Percentiles rank a stretch among this genome's conserved stretches.
These are phyloP conservation scores for Eulacestoma nigropectus DNA, from an alignment of 2,113 vertebrate genomes.

Conservation along the genomic window DNA sequence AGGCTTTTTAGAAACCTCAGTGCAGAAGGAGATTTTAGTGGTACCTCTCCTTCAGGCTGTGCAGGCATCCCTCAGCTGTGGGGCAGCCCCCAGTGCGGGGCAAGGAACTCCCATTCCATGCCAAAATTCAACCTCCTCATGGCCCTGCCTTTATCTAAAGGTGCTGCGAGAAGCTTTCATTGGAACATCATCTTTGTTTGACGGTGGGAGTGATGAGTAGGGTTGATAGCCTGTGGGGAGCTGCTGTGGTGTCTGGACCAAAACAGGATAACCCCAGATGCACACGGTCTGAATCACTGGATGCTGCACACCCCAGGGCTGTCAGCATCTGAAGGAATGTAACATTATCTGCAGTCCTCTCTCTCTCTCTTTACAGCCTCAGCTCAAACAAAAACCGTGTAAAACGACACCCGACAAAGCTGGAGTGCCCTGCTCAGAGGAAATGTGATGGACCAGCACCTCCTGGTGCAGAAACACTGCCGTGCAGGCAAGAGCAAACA, in stretches of 20 bases:
- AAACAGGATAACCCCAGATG: not conserved
- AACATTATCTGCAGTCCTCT: not conserved
- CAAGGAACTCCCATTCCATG: fast-evolving
- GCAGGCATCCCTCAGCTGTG: fast-evolving
- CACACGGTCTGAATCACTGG: not conserved
- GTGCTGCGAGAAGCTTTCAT: no score
- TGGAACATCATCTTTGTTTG: not conserved
- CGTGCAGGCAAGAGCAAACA: not conserved
- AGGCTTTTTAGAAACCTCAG: not conserved
- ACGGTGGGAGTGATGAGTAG: not conserved
- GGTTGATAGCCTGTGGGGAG: not conserved
- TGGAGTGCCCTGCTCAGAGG: not conserved
- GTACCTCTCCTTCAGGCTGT: not conserved
- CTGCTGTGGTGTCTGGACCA: not conserved
- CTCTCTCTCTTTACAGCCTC: not conserved
- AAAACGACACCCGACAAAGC: not conserved
- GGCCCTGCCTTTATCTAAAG: not conserved
- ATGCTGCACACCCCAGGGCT: not conserved
- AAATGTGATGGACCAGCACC: not conserved
- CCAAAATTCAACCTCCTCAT: not conserved
- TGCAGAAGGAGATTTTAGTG: not conserved
- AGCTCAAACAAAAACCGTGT: not conserved
- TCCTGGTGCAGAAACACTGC: not conserved
- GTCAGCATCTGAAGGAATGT: not conserved
- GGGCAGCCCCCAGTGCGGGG: fast-evolving